Conservation (phyloP, 2,113 vertebrate species). For the Sinocyclocheilus anophthalmus region DNA sequence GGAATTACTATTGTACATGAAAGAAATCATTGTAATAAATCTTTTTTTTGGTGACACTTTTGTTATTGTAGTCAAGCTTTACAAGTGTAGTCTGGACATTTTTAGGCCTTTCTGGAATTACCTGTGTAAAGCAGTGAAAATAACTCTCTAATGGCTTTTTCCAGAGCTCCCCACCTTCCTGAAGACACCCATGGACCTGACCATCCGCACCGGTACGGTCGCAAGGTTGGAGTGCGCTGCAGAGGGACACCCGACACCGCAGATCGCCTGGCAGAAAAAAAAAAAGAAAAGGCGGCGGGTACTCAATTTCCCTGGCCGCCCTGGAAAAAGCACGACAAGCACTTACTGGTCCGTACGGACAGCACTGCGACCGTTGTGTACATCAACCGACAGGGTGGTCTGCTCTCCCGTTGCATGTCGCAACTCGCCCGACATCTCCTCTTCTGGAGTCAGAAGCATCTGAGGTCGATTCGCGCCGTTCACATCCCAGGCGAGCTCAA, state of each 20-base stretch:
- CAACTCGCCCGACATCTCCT: too few relatives aligned
- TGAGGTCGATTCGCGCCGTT: too few relatives aligned
- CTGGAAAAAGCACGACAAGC: too few relatives aligned
- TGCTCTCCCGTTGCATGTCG: too few relatives aligned
- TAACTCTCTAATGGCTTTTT: neutral
- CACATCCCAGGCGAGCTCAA: too few relatives aligned
- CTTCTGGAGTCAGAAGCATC: too few relatives aligned
- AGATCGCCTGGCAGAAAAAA: slow-evolving; percentile 99
- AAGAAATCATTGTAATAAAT: neutral
- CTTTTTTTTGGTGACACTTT: too few relatives aligned
- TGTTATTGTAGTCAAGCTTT: too few relatives aligned
- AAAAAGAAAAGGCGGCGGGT: slow-evolving; percentile 91
- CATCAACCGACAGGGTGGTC: too few relatives aligned
- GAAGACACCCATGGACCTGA: slow-evolving; percentile 94
- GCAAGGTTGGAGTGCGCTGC: slow-evolving; percentile 93
- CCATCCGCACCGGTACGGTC: slow-evolving; percentile 87
- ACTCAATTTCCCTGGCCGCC: slow-evolving; percentile 94
- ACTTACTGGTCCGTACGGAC: too few relatives aligned
- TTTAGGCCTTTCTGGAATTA: neutral
- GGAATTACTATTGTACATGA: neutral
- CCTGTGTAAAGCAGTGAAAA: neutral
- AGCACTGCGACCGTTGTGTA: too few relatives aligned
- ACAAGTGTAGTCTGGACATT: too few relatives aligned
- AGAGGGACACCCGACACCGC: slow-evolving; percentile 86
- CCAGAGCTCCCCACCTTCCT: slow-evolving; percentile 93